phyloP scores from a whole-genome alignment of 2,113 vertebrate species.

The Syngnathoides biaculeatus region DNA sequence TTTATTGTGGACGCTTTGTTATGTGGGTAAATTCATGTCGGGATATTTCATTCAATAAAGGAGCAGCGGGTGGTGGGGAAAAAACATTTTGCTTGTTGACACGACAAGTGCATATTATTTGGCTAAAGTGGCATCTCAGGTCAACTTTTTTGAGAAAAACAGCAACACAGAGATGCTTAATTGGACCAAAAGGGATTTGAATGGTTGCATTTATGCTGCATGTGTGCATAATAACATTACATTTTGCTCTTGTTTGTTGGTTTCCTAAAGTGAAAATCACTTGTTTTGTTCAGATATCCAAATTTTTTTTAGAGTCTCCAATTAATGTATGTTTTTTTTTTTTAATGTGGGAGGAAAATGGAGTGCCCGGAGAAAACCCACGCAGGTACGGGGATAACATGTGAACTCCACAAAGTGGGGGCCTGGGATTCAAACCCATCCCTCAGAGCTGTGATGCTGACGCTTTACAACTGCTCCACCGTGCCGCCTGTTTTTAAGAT shows the following conservation, averaged over 20 bases:
- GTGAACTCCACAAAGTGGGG: too few relatives aligned
- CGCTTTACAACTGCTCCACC: too few relatives aligned
- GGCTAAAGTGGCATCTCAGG: background rate
- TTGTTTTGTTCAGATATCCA: background rate
- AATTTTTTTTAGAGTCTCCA: too few relatives aligned
- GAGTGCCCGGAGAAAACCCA: too few relatives aligned
- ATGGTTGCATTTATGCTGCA: background rate
- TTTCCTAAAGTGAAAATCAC: background rate
- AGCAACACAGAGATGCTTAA: background rate
- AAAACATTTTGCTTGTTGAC: background rate
- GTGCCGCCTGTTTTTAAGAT: too few relatives aligned
- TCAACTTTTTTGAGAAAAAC: background rate
- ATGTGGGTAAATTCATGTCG: background rate
- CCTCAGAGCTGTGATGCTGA: too few relatives aligned
- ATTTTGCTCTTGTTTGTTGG: background rate
- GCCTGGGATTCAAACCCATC: too few relatives aligned
- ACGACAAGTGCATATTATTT: background rate
- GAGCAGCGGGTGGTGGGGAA: background rate
- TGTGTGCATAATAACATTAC: background rate
- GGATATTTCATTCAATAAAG: background rate
- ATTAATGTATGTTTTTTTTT: background rate
- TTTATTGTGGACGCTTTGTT: background rate
- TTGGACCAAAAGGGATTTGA: conserved; percentile 7
- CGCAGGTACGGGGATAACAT: too few relatives aligned
- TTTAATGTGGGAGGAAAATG: too few relatives aligned